Conservation (phyloP, 1,140 invertebrate genomes). For the Temnothorax curvispinosus region DNA sequence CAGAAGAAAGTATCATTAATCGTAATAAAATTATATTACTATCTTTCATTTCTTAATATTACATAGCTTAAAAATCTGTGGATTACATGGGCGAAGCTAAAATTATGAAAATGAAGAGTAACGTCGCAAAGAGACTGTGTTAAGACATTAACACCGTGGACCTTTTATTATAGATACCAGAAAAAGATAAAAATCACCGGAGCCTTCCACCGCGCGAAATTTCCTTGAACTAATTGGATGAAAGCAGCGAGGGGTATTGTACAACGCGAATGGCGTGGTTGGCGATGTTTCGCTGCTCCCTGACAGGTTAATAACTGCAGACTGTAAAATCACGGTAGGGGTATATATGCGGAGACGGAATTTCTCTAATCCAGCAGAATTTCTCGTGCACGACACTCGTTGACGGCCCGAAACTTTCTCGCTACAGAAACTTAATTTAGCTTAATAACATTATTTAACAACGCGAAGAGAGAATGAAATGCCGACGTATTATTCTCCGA, state of each 20-base stretch:
- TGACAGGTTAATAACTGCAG: constrained; percentile 55
- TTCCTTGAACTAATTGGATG: constrained; percentile 49
- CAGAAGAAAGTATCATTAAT: neutral
- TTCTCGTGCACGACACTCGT: neutral
- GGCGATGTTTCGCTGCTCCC: constrained; percentile 27
- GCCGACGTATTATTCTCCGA: neutral
- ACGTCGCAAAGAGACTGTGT: neutral
- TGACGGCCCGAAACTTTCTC: constrained; percentile 14
- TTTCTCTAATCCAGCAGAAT: constrained; percentile 44
- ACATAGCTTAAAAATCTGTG: neutral
- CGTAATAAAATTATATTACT: neutral
- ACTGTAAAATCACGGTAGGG: neutral
- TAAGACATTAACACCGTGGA: constrained; percentile 5
- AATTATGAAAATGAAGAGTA: neutral
- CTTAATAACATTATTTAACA: constrained; percentile 38
- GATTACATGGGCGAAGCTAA: neutral
- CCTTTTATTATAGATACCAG: neutral
- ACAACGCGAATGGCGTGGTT: constrained; percentile 30
- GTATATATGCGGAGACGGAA: neutral
- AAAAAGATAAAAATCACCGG: neutral
- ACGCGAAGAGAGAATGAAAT: neutral
- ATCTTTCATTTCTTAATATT: neutral
- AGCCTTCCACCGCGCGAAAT: constrained; percentile 13
- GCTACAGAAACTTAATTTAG: constrained; percentile 20
- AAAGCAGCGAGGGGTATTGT: constrained; percentile 27